Conservation (phyloP, 1,140 invertebrate genomes). For the Aphelenchoides fujianensis region DNA sequence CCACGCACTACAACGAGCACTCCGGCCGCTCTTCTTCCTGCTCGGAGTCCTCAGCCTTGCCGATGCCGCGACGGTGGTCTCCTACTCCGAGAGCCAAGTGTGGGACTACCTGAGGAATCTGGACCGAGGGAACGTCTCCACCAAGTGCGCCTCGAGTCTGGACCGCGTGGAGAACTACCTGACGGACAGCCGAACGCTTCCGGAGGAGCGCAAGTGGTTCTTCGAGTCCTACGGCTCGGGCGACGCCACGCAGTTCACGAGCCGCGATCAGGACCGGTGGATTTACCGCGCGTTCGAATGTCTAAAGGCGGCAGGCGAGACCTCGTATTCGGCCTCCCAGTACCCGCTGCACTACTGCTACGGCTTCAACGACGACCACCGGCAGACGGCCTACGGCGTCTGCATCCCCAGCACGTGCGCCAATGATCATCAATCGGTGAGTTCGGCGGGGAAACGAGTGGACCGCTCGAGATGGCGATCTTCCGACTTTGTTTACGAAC, state of each 20-base stretch:
- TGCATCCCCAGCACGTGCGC: conserved; percentile 59
- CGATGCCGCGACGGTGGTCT: conserved; percentile 34
- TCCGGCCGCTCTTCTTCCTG: conserved; percentile 7
- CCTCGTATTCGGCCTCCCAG: conserved; percentile 54
- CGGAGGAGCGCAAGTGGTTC: conserved; percentile 44
- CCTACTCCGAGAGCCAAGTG: conserved; percentile 39
- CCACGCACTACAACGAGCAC: neutral
- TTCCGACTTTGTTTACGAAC: conserved; percentile 11
- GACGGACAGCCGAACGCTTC: conserved; percentile 33
- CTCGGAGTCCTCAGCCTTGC: neutral
- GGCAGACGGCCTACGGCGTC: conserved; percentile 50
- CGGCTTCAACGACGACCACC: conserved; percentile 46
- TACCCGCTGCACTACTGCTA: conserved; percentile 61
- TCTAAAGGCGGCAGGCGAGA: conserved; percentile 58
- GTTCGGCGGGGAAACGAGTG: no score
- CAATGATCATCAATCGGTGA: conserved; percentile 47
- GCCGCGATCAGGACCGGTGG: conserved; percentile 59
- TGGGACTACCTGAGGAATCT: conserved; percentile 34
- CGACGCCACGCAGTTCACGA: conserved; percentile 25
- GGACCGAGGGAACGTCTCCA: conserved; percentile 30
- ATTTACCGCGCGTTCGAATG: conserved; percentile 60
- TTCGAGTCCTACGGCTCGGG: conserved; percentile 41
- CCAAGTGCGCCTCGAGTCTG: conserved; percentile 39
- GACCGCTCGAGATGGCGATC: no score
- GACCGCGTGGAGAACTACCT: conserved; percentile 43